Conservation (phyloP, 2,113 vertebrate genomes). For the Laticauda laticaudata region DNA sequence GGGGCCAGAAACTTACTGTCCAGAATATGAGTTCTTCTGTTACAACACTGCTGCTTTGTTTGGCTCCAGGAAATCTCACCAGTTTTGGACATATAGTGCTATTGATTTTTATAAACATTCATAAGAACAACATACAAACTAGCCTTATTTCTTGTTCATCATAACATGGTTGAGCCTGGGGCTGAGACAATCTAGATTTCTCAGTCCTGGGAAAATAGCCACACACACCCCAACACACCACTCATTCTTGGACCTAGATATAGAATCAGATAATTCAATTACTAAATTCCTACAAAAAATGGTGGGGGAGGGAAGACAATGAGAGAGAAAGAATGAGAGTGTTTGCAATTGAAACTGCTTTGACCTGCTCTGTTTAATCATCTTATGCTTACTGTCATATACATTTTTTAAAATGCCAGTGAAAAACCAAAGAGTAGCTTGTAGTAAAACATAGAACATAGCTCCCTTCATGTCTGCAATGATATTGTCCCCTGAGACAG, state of each 20-base stretch:
- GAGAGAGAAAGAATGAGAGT: background rate
- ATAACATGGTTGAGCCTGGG: background rate
- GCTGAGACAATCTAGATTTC: background rate
- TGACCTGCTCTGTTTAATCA: background rate
- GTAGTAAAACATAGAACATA: background rate
- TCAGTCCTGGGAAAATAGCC: background rate
- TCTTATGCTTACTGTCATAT: background rate
- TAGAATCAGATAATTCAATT: background rate
- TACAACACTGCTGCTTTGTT: background rate
- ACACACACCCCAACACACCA: no score
- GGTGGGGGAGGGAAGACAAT: background rate
- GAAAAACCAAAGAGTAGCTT: background rate
- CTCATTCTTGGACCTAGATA: background rate
- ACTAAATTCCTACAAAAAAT: background rate
- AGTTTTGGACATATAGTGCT: background rate
- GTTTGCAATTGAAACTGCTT: background rate
- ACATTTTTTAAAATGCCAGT: background rate
- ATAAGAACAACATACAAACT: background rate
- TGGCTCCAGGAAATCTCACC: background rate
- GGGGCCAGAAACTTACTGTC: background rate
- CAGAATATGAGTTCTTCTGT: background rate
- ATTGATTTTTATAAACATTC: background rate
- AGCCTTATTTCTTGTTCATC: background rate
- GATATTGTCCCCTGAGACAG: background rate
- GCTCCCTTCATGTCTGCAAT: background rate